A percentile compares a stretch with the other conserved stretches of the same genome.
These are phyloP conservation scores for Drepana arcuata DNA, from an alignment of 1,140 invertebrate species.

Conservation along the genomic window DNA sequence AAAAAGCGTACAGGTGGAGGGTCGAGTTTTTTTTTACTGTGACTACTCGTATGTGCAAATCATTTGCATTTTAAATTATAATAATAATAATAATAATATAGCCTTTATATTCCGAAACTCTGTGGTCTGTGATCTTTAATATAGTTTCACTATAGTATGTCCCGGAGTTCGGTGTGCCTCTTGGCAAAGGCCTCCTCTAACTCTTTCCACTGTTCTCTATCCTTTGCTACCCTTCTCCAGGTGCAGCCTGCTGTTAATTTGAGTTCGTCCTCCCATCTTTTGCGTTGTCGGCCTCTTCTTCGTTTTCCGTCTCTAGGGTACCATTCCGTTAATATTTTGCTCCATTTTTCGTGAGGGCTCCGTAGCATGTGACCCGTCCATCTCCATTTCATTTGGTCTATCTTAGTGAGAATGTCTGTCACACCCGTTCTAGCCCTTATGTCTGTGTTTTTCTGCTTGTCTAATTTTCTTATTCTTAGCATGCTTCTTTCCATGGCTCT, in stretches of 20 bases:
- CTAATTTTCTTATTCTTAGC: neutral
- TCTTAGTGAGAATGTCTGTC: neutral
- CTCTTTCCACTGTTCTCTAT: neutral
- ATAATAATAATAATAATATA: no score
- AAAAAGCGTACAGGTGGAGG: no score
- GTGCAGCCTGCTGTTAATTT: neutral
- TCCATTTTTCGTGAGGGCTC: neutral
- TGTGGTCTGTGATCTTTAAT: no score
- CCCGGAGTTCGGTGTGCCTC: neutral
- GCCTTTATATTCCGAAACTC: no score
- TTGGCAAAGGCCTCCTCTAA: constrained; percentile 1
- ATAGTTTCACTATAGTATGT: no score
- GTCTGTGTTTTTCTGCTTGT: neutral
- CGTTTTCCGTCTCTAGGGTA: neutral
- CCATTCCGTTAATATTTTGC: neutral
- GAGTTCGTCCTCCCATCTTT: neutral
- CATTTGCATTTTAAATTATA: no score
- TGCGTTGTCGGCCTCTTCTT: neutral
- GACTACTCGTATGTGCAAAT: no score
- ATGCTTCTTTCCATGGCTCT: neutral
- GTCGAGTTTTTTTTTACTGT: no score
- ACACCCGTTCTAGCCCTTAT: neutral
- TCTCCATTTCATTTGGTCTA: neutral
- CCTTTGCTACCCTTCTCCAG: neutral
- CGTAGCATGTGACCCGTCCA: neutral